Evolutionary conservation across 2,797 vertebrate species (phyloP), one percentile per base, ranked within the genome.

Genomic region (Aphelocoma californica): DNA sequence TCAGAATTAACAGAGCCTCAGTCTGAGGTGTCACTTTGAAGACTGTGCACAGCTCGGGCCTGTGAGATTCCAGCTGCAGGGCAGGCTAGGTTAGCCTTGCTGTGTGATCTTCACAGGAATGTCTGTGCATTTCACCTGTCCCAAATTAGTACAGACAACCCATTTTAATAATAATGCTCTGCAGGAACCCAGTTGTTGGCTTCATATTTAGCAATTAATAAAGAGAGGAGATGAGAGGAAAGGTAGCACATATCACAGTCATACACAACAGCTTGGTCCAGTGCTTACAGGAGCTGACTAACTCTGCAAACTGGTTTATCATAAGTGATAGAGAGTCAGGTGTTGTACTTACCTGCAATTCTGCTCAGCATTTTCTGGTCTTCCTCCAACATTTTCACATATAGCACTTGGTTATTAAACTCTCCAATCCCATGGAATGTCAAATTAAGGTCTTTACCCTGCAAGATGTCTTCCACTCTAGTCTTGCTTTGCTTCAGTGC

Each of bases 321-420:
- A 34, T 29, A 71, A 54, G 23, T 4, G 7, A 20, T 29, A 38
- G 29, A 75, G 9, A 32, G 47, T 28, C 40, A 40, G 7, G 1
- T 71, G 32, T 32, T 66, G 15, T 56, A 65, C 74, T 64, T 66
- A 77, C 95, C 93, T 90, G 93, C 92, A 96, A 96, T 90, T 93
- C 72, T 88, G 29, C 34, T 91, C 54, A 97, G 69, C 1, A 9
- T 74, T 47, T 89, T 44, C 67, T 95, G 93, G 23, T 91, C 77
- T 66, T 95, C 60, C 32, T 97, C 95, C 45, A 31, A 73, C 79
- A 96, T 89, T 95, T 97, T 97, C 83, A 97, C 69, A 20, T 94
- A 97, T 8, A 95, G 28, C 23, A 96, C 93, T 91, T 94, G 74
- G 45, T 95, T 95, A 57, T 96, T 94, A 79, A 97, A 97, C 53